Base-by-base conservation (phyloP, 2,888 invertebrate genomes). In the Micoletzkya japonica region DNA sequence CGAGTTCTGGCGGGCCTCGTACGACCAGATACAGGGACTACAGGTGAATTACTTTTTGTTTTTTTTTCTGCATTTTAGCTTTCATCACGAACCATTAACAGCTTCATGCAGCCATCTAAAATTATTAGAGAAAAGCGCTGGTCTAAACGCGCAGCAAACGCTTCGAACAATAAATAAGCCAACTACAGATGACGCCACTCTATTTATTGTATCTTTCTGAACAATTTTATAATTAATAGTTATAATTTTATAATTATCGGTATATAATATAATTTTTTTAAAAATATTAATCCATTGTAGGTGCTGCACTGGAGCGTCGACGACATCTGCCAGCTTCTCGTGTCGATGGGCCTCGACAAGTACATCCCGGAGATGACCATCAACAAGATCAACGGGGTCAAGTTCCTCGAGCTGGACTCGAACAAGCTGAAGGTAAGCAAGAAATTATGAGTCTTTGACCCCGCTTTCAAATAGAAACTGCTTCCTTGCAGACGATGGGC, bases 341-440 rank as follows among this genome's bases (percentile, higher is more conserved):
- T 82, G 28, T 80, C 83, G 44, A 81, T 90, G 70, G 90, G 93
- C 50, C 88, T 95, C 85, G 94, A 94, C 86, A 91, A 92, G 71
- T 66, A 66, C 10, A 66, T 66, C 20, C 64, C 64, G 2, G 64
- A 66, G 82, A 94, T 95, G 87, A 90, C 92, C 68, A 92, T 93
- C 82, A 91, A 93, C 81, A 92, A 92, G 85, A 92, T 97, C 67
- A 93, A 92, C 86, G 97, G 97, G 28, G 89, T 90, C 44, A 91
- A 92, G 68, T 89, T 97, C 70, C 88, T 97, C 58, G 91, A 92
- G 75, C 89, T 97, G 69, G 94, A 95, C 86, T 93, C 94, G 0
- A 91, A 92, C 71, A 94, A 94, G 87, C 90, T 97, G 76, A 97
- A 96, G 87, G 89, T 88, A 34, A 1, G 44, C 24, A 50, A 20